phyloP scores from a whole-genome alignment of 2,888 invertebrate species.

The Aelia acuminata region DNA sequence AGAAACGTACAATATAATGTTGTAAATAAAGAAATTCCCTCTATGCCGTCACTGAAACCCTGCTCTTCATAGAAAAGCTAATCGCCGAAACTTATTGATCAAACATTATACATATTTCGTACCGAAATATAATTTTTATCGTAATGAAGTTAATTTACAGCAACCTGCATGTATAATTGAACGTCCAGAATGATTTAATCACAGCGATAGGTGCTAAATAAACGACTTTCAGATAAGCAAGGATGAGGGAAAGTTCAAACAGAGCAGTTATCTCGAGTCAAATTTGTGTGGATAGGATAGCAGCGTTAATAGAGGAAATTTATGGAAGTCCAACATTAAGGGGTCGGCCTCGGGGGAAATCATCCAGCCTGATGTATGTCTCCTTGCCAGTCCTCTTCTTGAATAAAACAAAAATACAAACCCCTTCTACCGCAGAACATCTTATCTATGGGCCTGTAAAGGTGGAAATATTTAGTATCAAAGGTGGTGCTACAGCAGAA shows the following conservation, averaged over 20 bases:
- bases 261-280: neutral
- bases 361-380: neutral
- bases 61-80: too few species aligned
- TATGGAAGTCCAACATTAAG: neutral
- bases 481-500: too few species aligned
- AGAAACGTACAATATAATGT: too few species aligned
- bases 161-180: neutral
- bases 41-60: too few species aligned
- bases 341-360: neutral
- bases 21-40: too few species aligned
- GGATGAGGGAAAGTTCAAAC: slow-evolving; percentile 15
- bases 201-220: neutral
- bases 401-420: neutral
- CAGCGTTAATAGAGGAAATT: neutral
- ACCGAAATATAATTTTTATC: neutral
- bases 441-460: neutral
- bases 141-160: neutral
- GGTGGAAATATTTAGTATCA: neutral
- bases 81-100: too few species aligned
- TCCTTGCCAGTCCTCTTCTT: neutral
- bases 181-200: neutral
- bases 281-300: slow-evolving; percentile 26
- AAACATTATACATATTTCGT: neutral
- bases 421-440: neutral
- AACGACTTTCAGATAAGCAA: neutral